A percentile compares a stretch with the other conserved stretches of the same genome.
phyloP scores from a whole-genome alignment of 2,113 vertebrate genomes.

The Neolamprologus longior region DNA sequence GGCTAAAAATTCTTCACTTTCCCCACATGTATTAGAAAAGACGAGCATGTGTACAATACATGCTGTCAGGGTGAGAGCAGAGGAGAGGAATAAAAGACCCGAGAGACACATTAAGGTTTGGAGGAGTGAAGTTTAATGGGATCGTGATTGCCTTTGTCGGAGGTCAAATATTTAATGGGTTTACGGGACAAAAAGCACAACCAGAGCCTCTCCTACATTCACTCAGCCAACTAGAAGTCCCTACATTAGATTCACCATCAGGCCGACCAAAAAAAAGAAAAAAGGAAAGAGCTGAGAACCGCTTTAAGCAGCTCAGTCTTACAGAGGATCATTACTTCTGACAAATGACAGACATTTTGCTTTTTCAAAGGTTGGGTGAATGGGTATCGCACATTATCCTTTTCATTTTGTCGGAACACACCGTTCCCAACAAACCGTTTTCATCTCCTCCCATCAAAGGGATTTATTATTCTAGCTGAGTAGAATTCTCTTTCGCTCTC shows the following conservation, averaged over 20 bases:
- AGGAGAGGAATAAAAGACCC: conserved; percentile 8
- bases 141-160: conserved; percentile 31
- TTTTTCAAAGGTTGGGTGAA: conserved; percentile 23
- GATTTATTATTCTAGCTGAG: conserved; percentile 22
- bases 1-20: not conserved
- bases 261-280: not conserved
- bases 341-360: conserved; percentile 44
- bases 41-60: not conserved
- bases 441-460: conserved; percentile 22
- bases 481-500: not conserved
- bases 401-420: conserved; percentile 16
- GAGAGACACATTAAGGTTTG: conserved; percentile 12
- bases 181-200: conserved; percentile 45
- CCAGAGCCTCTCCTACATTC: conserved; percentile 25
- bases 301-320: conserved; percentile 2
- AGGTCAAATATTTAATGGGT: conserved; percentile 49
- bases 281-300: not conserved
- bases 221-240: conserved; percentile 21
- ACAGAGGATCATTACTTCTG: conserved; percentile 30
- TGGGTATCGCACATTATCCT: conserved; percentile 21
- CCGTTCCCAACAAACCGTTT: conserved; percentile 4
- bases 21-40: not conserved
- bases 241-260: conserved; percentile 9
- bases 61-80: not conserved
- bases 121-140: conserved; percentile 57